phyloP scores from a whole-genome alignment of 2,113 vertebrate species.

The Corvus hawaiiensis region DNA sequence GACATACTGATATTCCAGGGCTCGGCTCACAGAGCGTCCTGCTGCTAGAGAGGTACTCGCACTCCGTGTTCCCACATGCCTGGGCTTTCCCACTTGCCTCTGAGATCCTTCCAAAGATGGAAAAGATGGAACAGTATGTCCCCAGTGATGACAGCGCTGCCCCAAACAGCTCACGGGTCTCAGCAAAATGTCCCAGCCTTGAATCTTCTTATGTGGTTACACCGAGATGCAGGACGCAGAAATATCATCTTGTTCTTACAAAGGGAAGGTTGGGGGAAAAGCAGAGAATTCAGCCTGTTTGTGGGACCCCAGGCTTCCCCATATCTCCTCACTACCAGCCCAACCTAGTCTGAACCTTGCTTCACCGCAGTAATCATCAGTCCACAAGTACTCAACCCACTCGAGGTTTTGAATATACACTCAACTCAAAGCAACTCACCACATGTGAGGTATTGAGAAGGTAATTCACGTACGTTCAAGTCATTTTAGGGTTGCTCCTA shows the following conservation, averaged over 20 bases:
- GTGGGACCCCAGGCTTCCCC: not conserved
- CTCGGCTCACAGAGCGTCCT: constrained; percentile 41
- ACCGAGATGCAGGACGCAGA: not conserved
- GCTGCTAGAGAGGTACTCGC: constrained; percentile 6
- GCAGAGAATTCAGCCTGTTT: not conserved
- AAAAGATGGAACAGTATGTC: constrained; percentile 27
- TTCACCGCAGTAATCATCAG: not conserved
- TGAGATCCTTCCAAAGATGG: constrained; percentile 31
- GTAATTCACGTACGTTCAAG: not conserved
- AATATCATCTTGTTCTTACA: not conserved
- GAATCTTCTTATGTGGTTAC: not conserved
- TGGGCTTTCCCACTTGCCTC: constrained; percentile 53
- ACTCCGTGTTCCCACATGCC: constrained; percentile 29
- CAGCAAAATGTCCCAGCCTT: constrained; percentile 37
- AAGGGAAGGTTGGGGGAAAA: not conserved
- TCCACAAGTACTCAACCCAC: not conserved
- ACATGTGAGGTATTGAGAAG: constrained; percentile 13
- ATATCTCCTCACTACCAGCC: not conserved
- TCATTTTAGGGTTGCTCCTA: constrained; percentile 7
- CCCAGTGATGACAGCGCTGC: constrained; percentile 23
- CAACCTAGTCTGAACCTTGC: not conserved
- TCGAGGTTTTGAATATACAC: not conserved
- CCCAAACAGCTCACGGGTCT: constrained; percentile 19
- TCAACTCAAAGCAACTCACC: constrained; percentile 21
- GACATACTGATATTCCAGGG: constrained; percentile 36